Conservation (phyloP, 2,113 vertebrate genomes). For the Dendropsophus ebraccatus region DNA sequence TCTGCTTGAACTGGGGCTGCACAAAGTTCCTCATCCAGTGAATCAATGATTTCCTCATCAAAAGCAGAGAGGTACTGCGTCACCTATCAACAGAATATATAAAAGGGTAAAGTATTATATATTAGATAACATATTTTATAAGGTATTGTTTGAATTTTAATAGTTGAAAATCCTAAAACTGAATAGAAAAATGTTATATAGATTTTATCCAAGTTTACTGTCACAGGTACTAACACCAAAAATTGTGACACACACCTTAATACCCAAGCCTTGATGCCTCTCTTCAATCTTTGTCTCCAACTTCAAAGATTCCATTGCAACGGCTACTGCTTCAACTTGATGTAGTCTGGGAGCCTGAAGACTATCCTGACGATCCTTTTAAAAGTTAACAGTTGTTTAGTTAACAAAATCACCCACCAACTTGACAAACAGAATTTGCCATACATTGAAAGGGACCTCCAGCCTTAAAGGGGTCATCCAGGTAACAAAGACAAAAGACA, state of each 20-base stretch:
- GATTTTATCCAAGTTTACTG: too few relatives aligned
- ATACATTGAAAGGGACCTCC: too few relatives aligned
- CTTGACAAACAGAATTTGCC: too few relatives aligned
- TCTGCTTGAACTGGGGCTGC: conserved; percentile 47
- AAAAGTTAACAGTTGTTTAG: background rate
- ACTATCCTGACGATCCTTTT: conserved; percentile 17
- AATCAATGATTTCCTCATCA: conserved; percentile 82
- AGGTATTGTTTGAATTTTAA: too few relatives aligned
- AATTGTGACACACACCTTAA: conserved; percentile 1
- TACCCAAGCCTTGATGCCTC: background rate
- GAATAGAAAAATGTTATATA: background rate
- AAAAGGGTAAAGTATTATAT: too few relatives aligned
- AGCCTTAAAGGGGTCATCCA: too few relatives aligned
- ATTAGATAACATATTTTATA: too few relatives aligned
- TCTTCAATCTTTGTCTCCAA: background rate
- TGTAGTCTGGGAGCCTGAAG: background rate
- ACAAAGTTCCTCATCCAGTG: conserved; percentile 64
- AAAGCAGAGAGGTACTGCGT: conserved; percentile 89
- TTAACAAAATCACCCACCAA: background rate
- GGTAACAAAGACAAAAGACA: too few relatives aligned
- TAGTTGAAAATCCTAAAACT: background rate
- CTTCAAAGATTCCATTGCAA: conserved; percentile 8
- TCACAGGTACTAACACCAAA: too few relatives aligned
- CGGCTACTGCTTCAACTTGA: background rate
- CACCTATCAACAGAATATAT: conserved; percentile 58